These are phyloP conservation scores for Trachelus iudaicus DNA, from an alignment of 2,888 invertebrate genomes.

Conservation along the genomic window DNA sequence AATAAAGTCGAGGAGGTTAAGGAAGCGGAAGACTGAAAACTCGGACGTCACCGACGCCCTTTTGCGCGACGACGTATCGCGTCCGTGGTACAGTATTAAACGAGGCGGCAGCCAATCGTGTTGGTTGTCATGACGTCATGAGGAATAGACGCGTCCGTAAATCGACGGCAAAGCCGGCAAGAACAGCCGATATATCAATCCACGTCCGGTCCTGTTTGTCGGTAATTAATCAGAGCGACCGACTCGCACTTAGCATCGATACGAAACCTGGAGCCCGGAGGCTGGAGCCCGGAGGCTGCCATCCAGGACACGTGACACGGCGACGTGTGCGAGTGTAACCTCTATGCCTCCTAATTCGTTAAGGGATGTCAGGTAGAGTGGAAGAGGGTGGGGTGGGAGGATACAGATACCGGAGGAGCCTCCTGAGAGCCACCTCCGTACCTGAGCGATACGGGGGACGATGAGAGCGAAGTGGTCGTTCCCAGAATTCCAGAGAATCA, in stretches of 20 bases:
- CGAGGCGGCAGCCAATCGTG: background rate
- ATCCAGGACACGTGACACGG: no score
- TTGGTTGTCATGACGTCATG: slow-evolving; percentile 40
- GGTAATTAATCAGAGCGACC: slow-evolving; percentile 58
- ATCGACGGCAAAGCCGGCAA: slow-evolving; percentile 53
- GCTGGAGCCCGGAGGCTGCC: no score
- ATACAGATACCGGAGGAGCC: background rate
- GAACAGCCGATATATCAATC: slow-evolving; percentile 60
- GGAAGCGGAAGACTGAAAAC: background rate
- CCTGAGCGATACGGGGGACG: background rate
- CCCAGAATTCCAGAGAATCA: background rate
- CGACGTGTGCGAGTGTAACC: no score
- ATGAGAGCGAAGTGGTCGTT: background rate
- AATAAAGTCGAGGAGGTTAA: background rate
- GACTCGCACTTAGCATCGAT: slow-evolving; percentile 50
- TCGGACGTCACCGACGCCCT: background rate
- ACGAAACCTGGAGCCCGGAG: slow-evolving; percentile 2
- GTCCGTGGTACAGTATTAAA: background rate
- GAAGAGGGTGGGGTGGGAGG: no score
- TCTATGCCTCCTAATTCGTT: background rate
- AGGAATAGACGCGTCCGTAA: slow-evolving; percentile 52
- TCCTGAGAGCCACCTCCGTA: background rate
- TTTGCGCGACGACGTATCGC: background rate
- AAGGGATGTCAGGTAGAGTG: background rate
- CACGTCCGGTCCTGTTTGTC: slow-evolving; percentile 58